Evolutionary conservation across 2,113 vertebrate genomes (phyloP).

Genomic region (Vidua chalybeata): DNA sequence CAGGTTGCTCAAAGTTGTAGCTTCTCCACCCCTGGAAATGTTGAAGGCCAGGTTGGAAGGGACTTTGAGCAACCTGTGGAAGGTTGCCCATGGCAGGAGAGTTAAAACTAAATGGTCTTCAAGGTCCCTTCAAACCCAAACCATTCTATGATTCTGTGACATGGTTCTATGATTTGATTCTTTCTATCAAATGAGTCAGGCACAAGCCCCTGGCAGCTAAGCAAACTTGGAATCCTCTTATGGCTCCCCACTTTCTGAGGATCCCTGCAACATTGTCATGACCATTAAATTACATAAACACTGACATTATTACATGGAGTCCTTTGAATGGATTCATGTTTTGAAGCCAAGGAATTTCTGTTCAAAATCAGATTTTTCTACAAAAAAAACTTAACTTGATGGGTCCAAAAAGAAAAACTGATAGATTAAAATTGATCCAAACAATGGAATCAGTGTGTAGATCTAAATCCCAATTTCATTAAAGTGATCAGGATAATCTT

Average conservation of each 20-base stretch:
- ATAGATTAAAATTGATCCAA: neutral
- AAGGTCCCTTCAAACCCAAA: neutral
- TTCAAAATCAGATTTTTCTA: neutral
- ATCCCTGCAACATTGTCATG: neutral
- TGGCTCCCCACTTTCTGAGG: neutral
- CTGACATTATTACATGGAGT: neutral
- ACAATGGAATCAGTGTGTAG: neutral
- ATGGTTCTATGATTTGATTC: neutral
- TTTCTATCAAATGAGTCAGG: neutral
- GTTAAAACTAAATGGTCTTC: neutral
- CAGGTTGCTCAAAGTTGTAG: neutral
- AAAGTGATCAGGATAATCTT: neutral
- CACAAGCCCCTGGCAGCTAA: neutral
- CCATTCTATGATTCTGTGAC: neutral
- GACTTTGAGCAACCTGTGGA: neutral
- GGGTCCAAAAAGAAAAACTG: neutral
- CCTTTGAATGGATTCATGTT: neutral
- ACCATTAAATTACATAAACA: neutral
- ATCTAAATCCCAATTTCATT: neutral
- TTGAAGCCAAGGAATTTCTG: neutral
- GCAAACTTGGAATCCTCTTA: neutral
- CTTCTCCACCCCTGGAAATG: neutral
- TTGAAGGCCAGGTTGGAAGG: neutral
- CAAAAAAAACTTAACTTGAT: neutral
- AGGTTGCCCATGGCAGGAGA: accelerated